Percentiles rank a stretch among this genome's conserved stretches.
phyloP scores from a whole-genome alignment of 2,888 invertebrate genomes.

The Mellilla xanthometata region DNA sequence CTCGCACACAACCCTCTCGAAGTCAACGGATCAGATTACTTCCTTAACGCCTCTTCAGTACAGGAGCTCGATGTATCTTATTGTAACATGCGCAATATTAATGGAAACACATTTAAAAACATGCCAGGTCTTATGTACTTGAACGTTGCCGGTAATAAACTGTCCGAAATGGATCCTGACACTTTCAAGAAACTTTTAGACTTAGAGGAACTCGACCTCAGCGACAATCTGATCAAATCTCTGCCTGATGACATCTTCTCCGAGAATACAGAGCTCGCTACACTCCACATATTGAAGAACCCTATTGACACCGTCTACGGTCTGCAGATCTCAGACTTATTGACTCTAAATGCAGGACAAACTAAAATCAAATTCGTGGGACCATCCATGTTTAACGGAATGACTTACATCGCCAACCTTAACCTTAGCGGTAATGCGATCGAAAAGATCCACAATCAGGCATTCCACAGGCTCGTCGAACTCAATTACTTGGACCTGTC shows the following conservation, averaged over 20 bases:
- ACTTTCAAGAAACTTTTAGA: constrained; percentile 84
- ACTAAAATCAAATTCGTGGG: constrained; percentile 86
- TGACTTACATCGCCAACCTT: constrained; percentile 85
- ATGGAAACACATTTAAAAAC: constrained; percentile 84
- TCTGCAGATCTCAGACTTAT: constrained; percentile 84
- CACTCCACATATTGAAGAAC: constrained; percentile 87
- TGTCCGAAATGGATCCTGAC: constrained; percentile 82
- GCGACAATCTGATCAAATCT: constrained; percentile 85
- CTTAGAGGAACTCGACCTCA: constrained; percentile 88
- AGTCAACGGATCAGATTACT: constrained; percentile 70
- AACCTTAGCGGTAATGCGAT: constrained; percentile 87
- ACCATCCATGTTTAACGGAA: constrained; percentile 85
- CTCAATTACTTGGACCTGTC: constrained; percentile 89
- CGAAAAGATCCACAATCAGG: constrained; percentile 85
- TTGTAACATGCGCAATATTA: constrained; percentile 86
- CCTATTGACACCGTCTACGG: constrained; percentile 84
- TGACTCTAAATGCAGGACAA: constrained; percentile 86
- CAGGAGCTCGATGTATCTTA: constrained; percentile 88
- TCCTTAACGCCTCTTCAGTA: constrained; percentile 84
- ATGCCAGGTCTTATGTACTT: constrained; percentile 86
- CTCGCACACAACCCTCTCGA: constrained; percentile 86
- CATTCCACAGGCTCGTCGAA: constrained; percentile 85
- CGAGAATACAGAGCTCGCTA: constrained; percentile 85
- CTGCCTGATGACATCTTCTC: constrained; percentile 86
- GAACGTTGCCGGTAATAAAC: constrained; percentile 86